Base-by-base conservation (phyloP, 1,140 invertebrate genomes). In the Drosophila neocordata region DNA sequence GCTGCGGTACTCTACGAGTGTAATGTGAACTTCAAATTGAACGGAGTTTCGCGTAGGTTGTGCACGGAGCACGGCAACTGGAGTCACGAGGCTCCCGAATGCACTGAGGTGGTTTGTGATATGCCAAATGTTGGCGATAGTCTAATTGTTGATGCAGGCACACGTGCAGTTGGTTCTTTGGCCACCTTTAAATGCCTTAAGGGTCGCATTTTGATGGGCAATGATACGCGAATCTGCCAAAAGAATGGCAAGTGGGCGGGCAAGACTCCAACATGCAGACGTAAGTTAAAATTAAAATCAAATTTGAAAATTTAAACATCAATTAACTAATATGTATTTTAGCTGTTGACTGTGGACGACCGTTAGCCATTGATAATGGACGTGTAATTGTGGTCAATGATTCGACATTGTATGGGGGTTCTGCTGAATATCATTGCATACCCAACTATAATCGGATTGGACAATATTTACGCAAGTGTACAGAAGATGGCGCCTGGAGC, bases 41-140 rank as follows among this genome's bases (percentile, higher is more conserved):
- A 96, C 66, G 96, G 97, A 2, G 96, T 96, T 37, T 95, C 95
- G 0, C 93, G 96, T 64, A 93, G 97, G 79, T 89, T 96, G 35
- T 98, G 98, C 90, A 94, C 97, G 11, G 97, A 97, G 89, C 97
- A 98, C 91, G 96, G 95, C 12, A 96, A 96, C 0, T 97, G 97
- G 96, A 96, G 95, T 68, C 95, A 95, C 6, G 94, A 95, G 52
- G 92, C 94, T 6, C 97, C 97, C 0, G 91, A 92, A 6, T 98
- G 97, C 90, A 94, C 93, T 92, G 96, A 97, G 93, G 96, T 97
- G 48, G 94, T 94, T 48, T 97, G 96, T 85, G 93, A 93, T 70
- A 94, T 95, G 75, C 95, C 95, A 6, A 95, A 95, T 65, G 92
- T 92, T 65, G 92, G 91, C 4, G 93, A 94, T 11, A 93, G 93